phyloP scores from a whole-genome alignment of 2,888 invertebrate genomes.

The Meandrusa payeni region DNA sequence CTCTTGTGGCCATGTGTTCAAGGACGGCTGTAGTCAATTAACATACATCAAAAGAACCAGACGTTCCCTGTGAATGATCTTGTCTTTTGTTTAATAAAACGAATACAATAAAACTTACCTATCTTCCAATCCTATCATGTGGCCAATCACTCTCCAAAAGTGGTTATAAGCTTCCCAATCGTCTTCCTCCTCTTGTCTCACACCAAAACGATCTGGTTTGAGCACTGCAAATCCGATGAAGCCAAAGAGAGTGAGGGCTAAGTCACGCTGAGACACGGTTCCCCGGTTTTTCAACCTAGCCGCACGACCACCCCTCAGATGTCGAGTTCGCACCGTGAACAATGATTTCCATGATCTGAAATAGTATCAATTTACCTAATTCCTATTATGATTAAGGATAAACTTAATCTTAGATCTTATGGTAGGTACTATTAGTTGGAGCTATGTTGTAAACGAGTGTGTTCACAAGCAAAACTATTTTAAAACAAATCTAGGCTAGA shows the following conservation, averaged over 20 bases:
- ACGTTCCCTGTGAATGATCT: too few species aligned
- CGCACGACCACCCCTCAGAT: conserved; percentile 82
- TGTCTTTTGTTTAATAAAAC: conserved; percentile 29
- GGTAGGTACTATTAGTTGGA: too few species aligned
- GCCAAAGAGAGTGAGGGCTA: conserved; percentile 93
- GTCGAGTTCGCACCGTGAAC: conserved; percentile 83
- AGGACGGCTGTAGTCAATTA: too few species aligned
- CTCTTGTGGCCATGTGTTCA: too few species aligned
- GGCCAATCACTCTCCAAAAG: conserved; percentile 91
- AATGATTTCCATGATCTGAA: conserved; percentile 85
- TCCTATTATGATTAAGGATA: too few species aligned
- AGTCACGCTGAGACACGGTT: conserved; percentile 88
- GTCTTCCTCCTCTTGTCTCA: conserved; percentile 78
- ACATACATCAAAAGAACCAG: too few species aligned
- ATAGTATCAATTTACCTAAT: too few species aligned
- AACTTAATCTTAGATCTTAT: too few species aligned
- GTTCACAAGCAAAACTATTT: too few species aligned
- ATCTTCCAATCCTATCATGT: conserved; percentile 91
- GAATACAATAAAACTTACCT: conserved; percentile 62
- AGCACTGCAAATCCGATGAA: conserved; percentile 89
- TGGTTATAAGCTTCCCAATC: conserved; percentile 90
- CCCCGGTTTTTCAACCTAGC: conserved; percentile 67
- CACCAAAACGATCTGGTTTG: conserved; percentile 83
- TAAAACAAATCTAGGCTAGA: too few species aligned
- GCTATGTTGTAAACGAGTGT: too few species aligned